phyloP scores from a whole-genome alignment of 1,140 invertebrate genomes.

The Kradibia gibbosae region DNA sequence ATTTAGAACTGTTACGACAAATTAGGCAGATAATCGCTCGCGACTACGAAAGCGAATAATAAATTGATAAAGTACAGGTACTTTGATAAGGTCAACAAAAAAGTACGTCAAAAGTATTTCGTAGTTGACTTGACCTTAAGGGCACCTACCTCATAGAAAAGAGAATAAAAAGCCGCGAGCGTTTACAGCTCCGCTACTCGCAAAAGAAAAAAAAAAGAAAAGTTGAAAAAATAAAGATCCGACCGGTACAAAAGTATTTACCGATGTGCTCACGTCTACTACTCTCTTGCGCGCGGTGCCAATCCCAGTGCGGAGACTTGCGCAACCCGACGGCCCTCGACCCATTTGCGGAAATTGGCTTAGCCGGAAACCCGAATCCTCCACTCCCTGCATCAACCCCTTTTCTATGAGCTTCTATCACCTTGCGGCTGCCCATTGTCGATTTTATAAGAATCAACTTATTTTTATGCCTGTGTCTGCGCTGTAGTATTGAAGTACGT shows the following conservation, averaged over 20 bases:
- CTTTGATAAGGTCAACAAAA: too few relatives aligned
- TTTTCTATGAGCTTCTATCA: too few relatives aligned
- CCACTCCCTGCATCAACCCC: too few relatives aligned
- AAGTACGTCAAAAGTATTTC: too few relatives aligned
- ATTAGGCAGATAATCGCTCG: too few relatives aligned
- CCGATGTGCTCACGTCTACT: constrained; percentile 8
- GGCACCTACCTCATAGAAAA: too few relatives aligned
- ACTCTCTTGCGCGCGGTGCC: neutral
- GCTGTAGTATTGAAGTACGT: constrained; percentile 31
- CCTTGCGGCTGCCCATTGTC: neutral
- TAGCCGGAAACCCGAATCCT: neutral
- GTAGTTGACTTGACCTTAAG: too few relatives aligned
- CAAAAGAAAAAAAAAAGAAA: neutral
- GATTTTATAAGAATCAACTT: constrained; percentile 25
- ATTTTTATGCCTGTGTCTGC: constrained; percentile 3
- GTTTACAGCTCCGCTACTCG: neutral
- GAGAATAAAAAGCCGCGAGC: constrained; percentile 10
- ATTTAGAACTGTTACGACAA: too few relatives aligned
- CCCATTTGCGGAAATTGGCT: neutral
- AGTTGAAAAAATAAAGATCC: neutral
- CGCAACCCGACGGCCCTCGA: neutral
- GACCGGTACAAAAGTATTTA: constrained; percentile 19
- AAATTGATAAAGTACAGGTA: too few relatives aligned
- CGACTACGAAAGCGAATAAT: too few relatives aligned
- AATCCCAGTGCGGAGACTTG: neutral